Evolutionary conservation across 2,113 vertebrate genomes (phyloP).

Genomic region (Takifugu flavidus): DNA sequence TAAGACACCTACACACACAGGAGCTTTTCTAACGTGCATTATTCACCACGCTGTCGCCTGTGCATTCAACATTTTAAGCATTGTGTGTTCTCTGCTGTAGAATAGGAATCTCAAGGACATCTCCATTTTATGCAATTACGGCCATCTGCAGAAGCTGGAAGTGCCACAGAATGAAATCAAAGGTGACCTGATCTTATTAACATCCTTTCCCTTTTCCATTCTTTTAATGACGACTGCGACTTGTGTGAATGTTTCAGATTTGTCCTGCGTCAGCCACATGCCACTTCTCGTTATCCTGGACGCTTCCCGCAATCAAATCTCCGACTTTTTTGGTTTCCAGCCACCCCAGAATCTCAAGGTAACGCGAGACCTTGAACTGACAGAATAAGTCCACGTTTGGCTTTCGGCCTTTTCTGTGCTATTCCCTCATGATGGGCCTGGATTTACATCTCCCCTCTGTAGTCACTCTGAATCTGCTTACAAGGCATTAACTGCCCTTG

Average conservation of each 20-base stretch:
- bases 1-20: slow-evolving; percentile 67
- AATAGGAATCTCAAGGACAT: slow-evolving; percentile 74
- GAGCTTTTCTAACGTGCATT: neutral
- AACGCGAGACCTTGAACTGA: slow-evolving; percentile 60
- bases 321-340: slow-evolving; percentile 80
- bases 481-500: slow-evolving; percentile 55
- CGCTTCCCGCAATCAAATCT: slow-evolving; percentile 84
- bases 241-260: slow-evolving; percentile 72
- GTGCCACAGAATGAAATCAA: slow-evolving; percentile 54
- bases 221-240: slow-evolving; percentile 8
- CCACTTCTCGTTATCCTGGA: slow-evolving; percentile 83
- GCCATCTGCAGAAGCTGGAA: slow-evolving; percentile 88
- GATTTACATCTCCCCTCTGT: slow-evolving; percentile 67
- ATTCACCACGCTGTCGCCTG: neutral
- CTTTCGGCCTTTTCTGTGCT: slow-evolving; percentile 41
- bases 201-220: slow-evolving; percentile 3
- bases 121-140: slow-evolving; percentile 78
- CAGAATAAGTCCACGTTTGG: slow-evolving; percentile 55
- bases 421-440: slow-evolving; percentile 53
- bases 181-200: neutral
- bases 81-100: slow-evolving; percentile 66
- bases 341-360: slow-evolving; percentile 89
- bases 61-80: neutral
- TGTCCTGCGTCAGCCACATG: slow-evolving; percentile 88
- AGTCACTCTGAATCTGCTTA: slow-evolving; percentile 61